Conservation (phyloP, 1,140 invertebrate species). For the Oryzaephilus surinamensis region DNA sequence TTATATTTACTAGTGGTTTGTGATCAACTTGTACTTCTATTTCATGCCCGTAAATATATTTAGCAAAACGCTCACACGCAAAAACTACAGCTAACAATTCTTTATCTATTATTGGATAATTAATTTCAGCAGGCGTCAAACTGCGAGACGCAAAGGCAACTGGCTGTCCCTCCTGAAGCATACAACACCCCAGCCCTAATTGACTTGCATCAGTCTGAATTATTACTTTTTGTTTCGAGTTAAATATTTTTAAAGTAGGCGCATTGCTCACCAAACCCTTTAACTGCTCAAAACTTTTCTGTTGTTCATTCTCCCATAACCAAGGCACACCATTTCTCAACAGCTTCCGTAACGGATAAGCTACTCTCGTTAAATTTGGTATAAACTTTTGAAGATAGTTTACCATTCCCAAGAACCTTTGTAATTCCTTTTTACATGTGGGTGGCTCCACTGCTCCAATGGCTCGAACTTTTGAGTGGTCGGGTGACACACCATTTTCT, state of each 20-base stretch:
- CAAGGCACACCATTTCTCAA: constrained; percentile 19
- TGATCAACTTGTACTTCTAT: no score
- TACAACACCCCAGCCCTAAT: constrained; percentile 19
- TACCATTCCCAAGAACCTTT: constrained; percentile 25
- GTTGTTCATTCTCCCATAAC: constrained; percentile 28
- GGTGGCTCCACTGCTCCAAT: constrained; percentile 25
- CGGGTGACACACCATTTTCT: constrained; percentile 16
- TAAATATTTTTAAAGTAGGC: constrained; percentile 21
- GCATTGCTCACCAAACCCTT: constrained; percentile 17
- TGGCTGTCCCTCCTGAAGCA: constrained; percentile 23
- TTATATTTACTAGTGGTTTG: no score
- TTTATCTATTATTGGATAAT: constrained; percentile 22
- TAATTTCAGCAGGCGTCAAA: constrained; percentile 19
- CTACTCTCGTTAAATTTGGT: no score
- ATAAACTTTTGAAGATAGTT: constrained; percentile 24
- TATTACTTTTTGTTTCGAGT: constrained; percentile 18
- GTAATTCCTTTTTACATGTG: constrained; percentile 27
- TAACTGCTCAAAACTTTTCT: constrained; percentile 14
- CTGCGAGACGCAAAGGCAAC: constrained; percentile 31
- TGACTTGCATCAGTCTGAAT: constrained; percentile 29
- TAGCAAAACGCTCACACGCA: constrained; percentile 18
- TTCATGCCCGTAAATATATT: constrained; percentile 17
- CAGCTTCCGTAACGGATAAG: constrained; percentile 18
- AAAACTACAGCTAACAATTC: constrained; percentile 22
- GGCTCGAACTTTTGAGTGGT: constrained; percentile 12